These are phyloP conservation scores for Nothobranchius kuhntae DNA, from an alignment of 2,113 vertebrate species.

Conservation along the genomic window DNA sequence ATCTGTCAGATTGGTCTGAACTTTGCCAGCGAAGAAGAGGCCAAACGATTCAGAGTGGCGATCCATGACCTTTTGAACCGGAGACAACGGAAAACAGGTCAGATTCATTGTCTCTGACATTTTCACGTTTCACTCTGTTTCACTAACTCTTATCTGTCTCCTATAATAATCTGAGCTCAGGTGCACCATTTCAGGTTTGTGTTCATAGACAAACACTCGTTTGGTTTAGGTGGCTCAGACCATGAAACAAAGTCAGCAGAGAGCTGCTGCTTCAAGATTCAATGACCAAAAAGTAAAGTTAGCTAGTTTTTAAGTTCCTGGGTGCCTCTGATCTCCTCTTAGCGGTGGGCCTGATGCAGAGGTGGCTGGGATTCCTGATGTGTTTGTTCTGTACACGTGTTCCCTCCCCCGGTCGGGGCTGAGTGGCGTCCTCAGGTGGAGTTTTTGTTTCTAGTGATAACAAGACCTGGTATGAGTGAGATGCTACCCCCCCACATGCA, in stretches of 20 bases:
- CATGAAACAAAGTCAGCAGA: too few species aligned
- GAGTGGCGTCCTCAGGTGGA: not conserved
- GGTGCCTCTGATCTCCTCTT: too few species aligned
- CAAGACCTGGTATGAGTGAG: not conserved
- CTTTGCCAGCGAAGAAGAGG: conserved; percentile 97
- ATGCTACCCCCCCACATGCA: not conserved
- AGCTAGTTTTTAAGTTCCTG: too few species aligned
- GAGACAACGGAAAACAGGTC: conserved; percentile 92
- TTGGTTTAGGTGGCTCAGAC: too few species aligned
- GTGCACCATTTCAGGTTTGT: not conserved
- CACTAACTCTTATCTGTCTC: conserved; percentile 9
- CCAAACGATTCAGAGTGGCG: conserved; percentile 89
- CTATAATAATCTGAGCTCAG: not conserved
- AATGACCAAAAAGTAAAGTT: too few species aligned
- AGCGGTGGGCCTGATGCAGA: too few species aligned
- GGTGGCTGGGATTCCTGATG: too few species aligned
- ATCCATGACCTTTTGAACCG: conserved; percentile 89
- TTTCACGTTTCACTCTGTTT: not conserved
- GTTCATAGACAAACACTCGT: too few species aligned
- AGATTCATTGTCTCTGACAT: not conserved
- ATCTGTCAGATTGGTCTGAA: conserved; percentile 95
- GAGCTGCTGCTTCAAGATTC: too few species aligned
- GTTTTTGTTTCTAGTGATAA: not conserved
- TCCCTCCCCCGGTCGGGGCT: too few species aligned
- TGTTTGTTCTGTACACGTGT: not conserved